Base-by-base conservation (phyloP, 2,888 invertebrate species). In the Lycophotia porphyrea region DNA sequence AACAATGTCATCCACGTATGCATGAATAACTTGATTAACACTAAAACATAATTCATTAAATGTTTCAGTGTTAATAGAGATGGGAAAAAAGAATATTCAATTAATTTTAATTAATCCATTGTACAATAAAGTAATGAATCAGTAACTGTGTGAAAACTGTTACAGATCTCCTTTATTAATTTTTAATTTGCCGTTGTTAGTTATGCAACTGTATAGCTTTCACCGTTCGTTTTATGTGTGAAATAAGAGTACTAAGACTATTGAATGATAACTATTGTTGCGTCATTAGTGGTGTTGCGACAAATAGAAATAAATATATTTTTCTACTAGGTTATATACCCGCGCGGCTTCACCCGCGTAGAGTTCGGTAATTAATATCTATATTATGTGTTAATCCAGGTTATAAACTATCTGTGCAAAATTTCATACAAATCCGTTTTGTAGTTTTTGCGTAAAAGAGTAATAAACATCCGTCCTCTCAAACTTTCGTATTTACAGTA, bases 181-280 rank as follows among this genome's bases (percentile, higher is more conserved):
- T 71, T 63, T 85, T 78, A 73, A 84, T 80, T 71, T 80, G 72
- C 64, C 66, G 68, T 88, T 85, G 76, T 76, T 80, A 61, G 67
- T 86, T 87, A 88, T 76, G 71, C 85, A 89, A 90, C 71, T 77
- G 39, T 70, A 76, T 77, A 76, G 84, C 85, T 91, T 89, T 90
- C 87, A 78, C 83, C 82, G 79, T 84, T 80, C 55, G 18, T 58
- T 76, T 66, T 68, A 66, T 76, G 82, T 89, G 88, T 77, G 88
- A 87, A 85, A 85, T 84, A n/a, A 71, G 49, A 83, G 71, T 71
- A 74, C 7, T 84, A 31, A 69, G 55, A 83, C 70, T 71, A 71
- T 81, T 81, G 74, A 82, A 86, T 77, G 64, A 76, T 78, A 73
- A 76, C 74, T 78, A 84, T 89, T 89, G 88, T 91, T 88, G 83